phyloP scores from a whole-genome alignment of 2,888 invertebrate genomes.

The Apoda limacodes region DNA sequence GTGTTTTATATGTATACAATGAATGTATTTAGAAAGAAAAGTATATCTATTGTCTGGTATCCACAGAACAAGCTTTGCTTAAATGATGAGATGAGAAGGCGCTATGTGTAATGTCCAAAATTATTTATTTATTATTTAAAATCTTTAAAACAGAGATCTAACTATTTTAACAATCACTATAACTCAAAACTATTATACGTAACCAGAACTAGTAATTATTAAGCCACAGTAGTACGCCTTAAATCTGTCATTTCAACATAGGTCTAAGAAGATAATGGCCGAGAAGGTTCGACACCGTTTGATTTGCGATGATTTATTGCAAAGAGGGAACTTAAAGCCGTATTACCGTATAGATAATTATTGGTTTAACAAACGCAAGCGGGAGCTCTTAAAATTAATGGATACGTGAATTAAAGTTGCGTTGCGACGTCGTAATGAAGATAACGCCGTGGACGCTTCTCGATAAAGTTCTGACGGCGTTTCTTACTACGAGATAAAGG shows the following conservation, averaged over 20 bases:
- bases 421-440: constrained; percentile 56
- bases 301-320: constrained; percentile 54
- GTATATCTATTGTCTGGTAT: no score
- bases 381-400: constrained; percentile 61
- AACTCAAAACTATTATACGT: no score
- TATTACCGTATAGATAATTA: constrained; percentile 51
- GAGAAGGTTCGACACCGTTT: constrained; percentile 45
- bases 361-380: constrained; percentile 48
- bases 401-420: constrained; percentile 58
- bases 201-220: constrained; percentile 34
- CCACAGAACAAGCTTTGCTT: no score
- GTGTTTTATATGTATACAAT: no score
- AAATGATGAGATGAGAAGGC: no score
- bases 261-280: constrained; percentile 29
- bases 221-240: constrained; percentile 22
- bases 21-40: no score
- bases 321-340: constrained; percentile 33
- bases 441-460: constrained; percentile 48
- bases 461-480: constrained; percentile 60
- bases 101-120: no score
- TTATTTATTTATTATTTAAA: no score
- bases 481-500: constrained; percentile 49
- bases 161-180: no score
- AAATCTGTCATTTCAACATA: constrained; percentile 38
- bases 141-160: no score